Conservation (phyloP, 2,888 invertebrate species). For the Coleophora flavipennella region DNA sequence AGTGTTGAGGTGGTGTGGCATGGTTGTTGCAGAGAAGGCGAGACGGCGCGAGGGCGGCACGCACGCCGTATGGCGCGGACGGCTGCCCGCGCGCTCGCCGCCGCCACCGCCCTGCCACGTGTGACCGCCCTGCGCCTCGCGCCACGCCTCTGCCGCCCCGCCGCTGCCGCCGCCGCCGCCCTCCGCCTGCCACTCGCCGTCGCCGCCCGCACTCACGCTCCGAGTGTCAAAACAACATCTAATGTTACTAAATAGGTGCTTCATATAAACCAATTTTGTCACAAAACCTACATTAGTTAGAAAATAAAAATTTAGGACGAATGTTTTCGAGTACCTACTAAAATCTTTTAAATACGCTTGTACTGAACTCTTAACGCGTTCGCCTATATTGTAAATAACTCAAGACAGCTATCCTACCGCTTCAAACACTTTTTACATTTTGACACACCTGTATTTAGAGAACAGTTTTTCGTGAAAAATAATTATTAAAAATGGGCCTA, state of each 20-base stretch:
- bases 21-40: slow-evolving; percentile 57
- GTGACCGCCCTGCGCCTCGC: slow-evolving; percentile 48
- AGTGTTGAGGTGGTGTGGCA: too few relatives aligned
- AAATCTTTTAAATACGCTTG: slow-evolving; percentile 39
- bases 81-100: slow-evolving; percentile 51
- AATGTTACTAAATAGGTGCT: slow-evolving; percentile 30
- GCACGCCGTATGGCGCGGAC: slow-evolving; percentile 48
- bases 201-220: slow-evolving; percentile 22
- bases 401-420: slow-evolving; percentile 50
- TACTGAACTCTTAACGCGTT: slow-evolving; percentile 36
- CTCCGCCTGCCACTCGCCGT: slow-evolving; percentile 11
- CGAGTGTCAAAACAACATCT: slow-evolving; percentile 21
- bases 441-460: slow-evolving; percentile 46
- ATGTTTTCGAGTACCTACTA: slow-evolving; percentile 29
- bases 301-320: slow-evolving; percentile 26
- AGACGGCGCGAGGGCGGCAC: slow-evolving; percentile 36
- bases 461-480: slow-evolving; percentile 35
- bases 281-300: slow-evolving; percentile 21
- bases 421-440: slow-evolving; percentile 59
- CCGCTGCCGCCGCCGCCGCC: slow-evolving; percentile 16
- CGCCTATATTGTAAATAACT: slow-evolving; percentile 51
- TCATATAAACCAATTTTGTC: slow-evolving; percentile 21
- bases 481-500: slow-evolving; percentile 42
- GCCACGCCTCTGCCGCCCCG: slow-evolving; percentile 34
- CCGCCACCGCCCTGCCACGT: slow-evolving; percentile 52